Base-by-base conservation (phyloP, 2,888 invertebrate genomes). In the Terebella lapidaria region DNA sequence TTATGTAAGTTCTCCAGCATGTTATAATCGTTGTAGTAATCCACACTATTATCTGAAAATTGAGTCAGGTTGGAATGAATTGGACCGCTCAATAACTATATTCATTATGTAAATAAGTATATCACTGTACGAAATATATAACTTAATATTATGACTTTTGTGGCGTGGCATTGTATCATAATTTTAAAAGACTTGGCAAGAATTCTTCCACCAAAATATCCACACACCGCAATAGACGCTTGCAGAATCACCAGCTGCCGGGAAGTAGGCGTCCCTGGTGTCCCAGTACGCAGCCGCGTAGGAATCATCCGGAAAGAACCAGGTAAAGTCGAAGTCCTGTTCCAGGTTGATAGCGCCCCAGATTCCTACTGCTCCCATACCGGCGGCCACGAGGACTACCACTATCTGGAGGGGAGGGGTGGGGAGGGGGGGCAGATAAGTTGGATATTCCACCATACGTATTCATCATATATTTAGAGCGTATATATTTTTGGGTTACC, bases 241-340 rank as follows among this genome's bases (percentile, higher is more conserved):
- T 15, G 53, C 53, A 26, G 53, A 5, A n/a, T 15, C 22, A 10
- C 87, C 90, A 60, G 84, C 84, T 29, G 85, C 83, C 0, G 90
- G 89, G 77, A 87, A 91, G 71, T 85, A 86, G 59, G 81, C 66
- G 56, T 84, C 84, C 57, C 85, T 82, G n/a, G 83, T 80, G 47
- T 81, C 72, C 2, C 87, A 71, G 76, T 84, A 91, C 57, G 86
- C 79, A 67, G 84, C 85, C 56, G 88, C 85, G 74, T 89, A 87
- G 0, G 88, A 86, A 55, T 84, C 84, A 57, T 86, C 84, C 0
- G 91, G 90, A 60, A 91, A 84, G 73, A 91, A 90, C 90, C 90
- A 90, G 58, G 84, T 84, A 0, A 88, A 88, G 77, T 91, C 89
- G 78, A 90, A 91, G 75, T 87, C 86, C 77, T 90, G 90, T 74